phyloP scores from a whole-genome alignment of 2,888 invertebrate genomes.

The Parnassius smintheus region DNA sequence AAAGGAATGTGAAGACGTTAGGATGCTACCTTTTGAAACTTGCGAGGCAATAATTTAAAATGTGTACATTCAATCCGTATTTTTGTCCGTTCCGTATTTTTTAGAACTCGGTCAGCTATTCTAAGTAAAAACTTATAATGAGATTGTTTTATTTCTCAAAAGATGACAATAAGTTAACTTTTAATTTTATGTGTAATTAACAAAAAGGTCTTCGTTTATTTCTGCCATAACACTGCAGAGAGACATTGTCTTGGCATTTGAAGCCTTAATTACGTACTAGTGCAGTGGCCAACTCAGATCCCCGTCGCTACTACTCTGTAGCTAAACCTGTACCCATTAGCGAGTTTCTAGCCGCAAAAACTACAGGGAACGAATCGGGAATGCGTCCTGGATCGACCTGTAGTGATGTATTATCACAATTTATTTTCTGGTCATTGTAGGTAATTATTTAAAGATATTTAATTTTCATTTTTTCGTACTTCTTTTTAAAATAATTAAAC shows the following conservation, averaged over 20 bases:
- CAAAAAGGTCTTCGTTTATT: background rate
- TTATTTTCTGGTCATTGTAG: conserved; percentile 27
- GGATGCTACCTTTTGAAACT: conserved; percentile 12
- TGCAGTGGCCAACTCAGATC: conserved; percentile 41
- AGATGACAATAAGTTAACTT: too few relatives aligned
- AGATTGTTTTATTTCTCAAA: too few relatives aligned
- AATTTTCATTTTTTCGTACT: background rate
- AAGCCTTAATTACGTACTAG: conserved; percentile 22
- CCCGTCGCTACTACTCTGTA: conserved; percentile 42
- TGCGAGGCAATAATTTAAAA: conserved; percentile 14
- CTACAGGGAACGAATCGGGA: conserved; percentile 80
- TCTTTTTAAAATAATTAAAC: background rate
- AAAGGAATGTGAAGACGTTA: conserved; percentile 15
- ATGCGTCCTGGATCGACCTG: conserved; percentile 67
- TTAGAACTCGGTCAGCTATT: too few relatives aligned
- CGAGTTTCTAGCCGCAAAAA: conserved; percentile 75
- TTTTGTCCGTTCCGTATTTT: background rate
- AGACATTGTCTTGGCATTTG: conserved; percentile 10
- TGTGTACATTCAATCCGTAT: conserved; percentile 14
- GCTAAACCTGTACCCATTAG: conserved; percentile 78
- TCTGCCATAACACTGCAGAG: background rate
- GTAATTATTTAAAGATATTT: conserved; percentile 11
- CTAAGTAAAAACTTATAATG: too few relatives aligned
- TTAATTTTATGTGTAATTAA: too few relatives aligned
- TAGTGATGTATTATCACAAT: conserved; percentile 16